Base-by-base conservation (phyloP, 2,797 vertebrate genomes). In the Psittacula derbiana region DNA sequence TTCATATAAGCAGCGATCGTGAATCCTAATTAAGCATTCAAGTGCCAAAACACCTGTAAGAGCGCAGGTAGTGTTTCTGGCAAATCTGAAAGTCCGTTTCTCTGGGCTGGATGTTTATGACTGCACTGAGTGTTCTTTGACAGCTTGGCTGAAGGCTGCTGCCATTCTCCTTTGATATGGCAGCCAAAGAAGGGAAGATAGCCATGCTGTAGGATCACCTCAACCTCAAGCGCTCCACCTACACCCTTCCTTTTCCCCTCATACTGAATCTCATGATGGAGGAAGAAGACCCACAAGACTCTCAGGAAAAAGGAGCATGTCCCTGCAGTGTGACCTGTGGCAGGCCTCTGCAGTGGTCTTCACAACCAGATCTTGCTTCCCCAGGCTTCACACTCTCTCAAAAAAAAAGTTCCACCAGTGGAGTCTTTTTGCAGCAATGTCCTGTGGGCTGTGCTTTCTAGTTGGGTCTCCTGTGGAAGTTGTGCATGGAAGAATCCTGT, bases 221-320 rank as follows among this genome's bases (percentile, higher is more conserved):
- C 20, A 60, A 0, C 46, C 40, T 60, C 1, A 2, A 58, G 17
- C 76, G 40, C 12, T 55, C 7, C 6, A 38, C n/a, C 47, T 73
- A 4, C 8, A 60, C 43, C 21, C 3, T 72, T 79, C 43, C 9
- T 86, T 52, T 71, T 86, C 16, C 6, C 25, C 10, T 70, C 2
- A 0, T 9, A 14, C 30, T 10, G 6, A 43, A 15, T 64, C 52
- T 53, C 36, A 11, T 28, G 67, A 2, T 3, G 18, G 33, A 74
- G 16, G 11, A 43, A 23, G 21, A 65, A 87, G 31, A 5, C 4
- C 4, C 4, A 4, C 27, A 31, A 85, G 67, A 46, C 40, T 62
- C 0, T 0, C 30, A 28, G 52, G 10, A 24, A 38, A 62, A 81
- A 57, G 43, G 18, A n/a, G 61, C 8, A 0, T 28, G 19, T 72